These are phyloP conservation scores for Seison nebaliae DNA, from an alignment of 1,140 invertebrate genomes.

Conservation along the genomic window DNA sequence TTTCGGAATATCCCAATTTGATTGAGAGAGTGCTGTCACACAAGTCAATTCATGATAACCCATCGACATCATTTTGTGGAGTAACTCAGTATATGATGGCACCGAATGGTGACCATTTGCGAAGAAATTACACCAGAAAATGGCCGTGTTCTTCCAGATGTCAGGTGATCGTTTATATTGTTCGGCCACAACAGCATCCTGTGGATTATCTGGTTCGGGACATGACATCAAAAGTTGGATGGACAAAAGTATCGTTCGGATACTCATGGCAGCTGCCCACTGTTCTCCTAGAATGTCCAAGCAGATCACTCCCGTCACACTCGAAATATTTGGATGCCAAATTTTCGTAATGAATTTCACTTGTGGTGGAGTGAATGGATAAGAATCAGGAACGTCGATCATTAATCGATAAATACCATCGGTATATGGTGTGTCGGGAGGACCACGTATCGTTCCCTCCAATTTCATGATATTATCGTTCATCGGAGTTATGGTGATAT, in stretches of 20 bases:
- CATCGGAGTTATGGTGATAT: too few relatives aligned
- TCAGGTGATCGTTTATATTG: slow-evolving; percentile 66
- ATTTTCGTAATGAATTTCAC: slow-evolving; percentile 71
- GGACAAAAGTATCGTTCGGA: slow-evolving; percentile 71
- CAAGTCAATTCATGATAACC: too few relatives aligned
- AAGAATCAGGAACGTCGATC: slow-evolving; percentile 91
- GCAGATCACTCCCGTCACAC: slow-evolving; percentile 91
- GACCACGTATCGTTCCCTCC: slow-evolving; percentile 41
- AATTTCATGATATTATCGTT: slow-evolving; percentile 69
- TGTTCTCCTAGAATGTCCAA: slow-evolving; percentile 97
- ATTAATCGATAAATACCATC: slow-evolving; percentile 70
- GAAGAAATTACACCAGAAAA: slow-evolving; percentile 76
- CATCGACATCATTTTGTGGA: too few relatives aligned
- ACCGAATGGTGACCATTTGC: too few relatives aligned
- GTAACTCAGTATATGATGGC: too few relatives aligned
- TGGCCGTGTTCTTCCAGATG: slow-evolving; percentile 60
- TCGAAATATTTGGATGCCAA: slow-evolving; percentile 98
- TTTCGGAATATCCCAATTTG: too few relatives aligned
- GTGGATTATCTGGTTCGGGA: slow-evolving; percentile 79
- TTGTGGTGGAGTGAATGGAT: slow-evolving; percentile 92
- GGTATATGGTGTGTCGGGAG: slow-evolving; percentile 11
- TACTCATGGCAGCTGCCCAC: slow-evolving; percentile 93
- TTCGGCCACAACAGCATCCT: slow-evolving; percentile 55
- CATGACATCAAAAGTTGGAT: slow-evolving; percentile 63
- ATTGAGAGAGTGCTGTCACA: too few relatives aligned